Conservation (phyloP, 2,797 vertebrate genomes). For the Acanthornis magna region DNA sequence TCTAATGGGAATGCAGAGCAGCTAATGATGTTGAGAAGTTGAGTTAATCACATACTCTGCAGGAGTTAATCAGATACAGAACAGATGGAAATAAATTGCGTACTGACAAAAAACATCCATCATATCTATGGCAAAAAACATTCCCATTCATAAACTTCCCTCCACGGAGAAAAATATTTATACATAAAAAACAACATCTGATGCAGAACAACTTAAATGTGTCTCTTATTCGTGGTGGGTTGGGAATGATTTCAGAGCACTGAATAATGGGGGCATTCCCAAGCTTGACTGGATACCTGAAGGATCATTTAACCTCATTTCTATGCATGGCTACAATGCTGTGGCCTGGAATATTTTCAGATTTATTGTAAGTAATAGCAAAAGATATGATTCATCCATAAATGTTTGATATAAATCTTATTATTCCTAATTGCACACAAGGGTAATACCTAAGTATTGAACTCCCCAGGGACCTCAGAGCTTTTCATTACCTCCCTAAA, state of each 20-base stretch:
- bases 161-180: slow-evolving; percentile 34
- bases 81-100: slow-evolving; percentile 54
- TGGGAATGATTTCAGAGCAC: neutral
- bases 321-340: neutral
- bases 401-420: neutral
- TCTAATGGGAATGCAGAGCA: slow-evolving; percentile 21
- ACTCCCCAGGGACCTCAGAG: neutral
- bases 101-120: neutral
- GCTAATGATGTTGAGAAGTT: slow-evolving; percentile 35
- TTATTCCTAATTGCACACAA: neutral
- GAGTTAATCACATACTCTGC: slow-evolving; percentile 37
- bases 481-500: neutral
- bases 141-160: slow-evolving; percentile 49
- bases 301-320: slow-evolving; percentile 32
- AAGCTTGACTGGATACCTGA: neutral
- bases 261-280: neutral
- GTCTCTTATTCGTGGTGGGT: neutral
- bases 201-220: neutral
- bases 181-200: slow-evolving; percentile 6
- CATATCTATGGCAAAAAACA: slow-evolving; percentile 11
- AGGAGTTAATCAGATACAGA: slow-evolving; percentile 39
- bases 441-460: neutral
- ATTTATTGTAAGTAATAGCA: neutral
- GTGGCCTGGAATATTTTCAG: neutral
- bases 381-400: neutral